These are phyloP conservation scores for Luidia sarsii DNA, from an alignment of 53 echinoderm and acorn worm species.

Conservation along the genomic window DNA sequence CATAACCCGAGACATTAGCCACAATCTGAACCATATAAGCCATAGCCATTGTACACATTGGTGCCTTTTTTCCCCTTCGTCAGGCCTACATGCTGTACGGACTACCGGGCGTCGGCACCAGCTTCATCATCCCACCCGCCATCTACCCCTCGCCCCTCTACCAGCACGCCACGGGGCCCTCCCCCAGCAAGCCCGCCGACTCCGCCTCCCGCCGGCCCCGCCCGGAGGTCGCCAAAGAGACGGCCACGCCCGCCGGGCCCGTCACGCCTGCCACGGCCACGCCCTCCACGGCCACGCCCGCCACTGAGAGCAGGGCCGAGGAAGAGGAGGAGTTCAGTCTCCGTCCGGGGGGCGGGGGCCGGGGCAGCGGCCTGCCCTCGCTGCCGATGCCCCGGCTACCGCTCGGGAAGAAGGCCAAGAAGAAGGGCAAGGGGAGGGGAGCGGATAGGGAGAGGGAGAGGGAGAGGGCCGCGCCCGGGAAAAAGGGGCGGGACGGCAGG, in stretches of 20 bases:
- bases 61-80: slow-evolving; percentile 1
- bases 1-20: background rate
- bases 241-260: too few relatives aligned
- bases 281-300: slow-evolving; percentile 3
- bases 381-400: slow-evolving; percentile 21
- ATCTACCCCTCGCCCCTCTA: slow-evolving; percentile 90
- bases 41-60: background rate
- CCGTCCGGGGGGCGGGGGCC: slow-evolving; percentile 55
- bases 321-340: slow-evolving; percentile 59
- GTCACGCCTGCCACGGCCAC: too few relatives aligned
- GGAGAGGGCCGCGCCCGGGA: slow-evolving; percentile 6
- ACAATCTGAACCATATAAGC: background rate
- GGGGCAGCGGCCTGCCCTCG: slow-evolving; percentile 10
- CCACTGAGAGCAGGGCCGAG: background rate
- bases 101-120: slow-evolving; percentile 85
- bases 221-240: background rate
- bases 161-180: slow-evolving; percentile 77
- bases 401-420: slow-evolving; percentile 57
- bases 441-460: slow-evolving; percentile 51
- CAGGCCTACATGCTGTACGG: slow-evolving; percentile 94
- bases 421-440: slow-evolving; percentile 72
- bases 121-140: slow-evolving; percentile 73
- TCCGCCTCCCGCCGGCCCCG: slow-evolving; percentile 22
- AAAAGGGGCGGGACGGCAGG: slow-evolving; percentile 12
- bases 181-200: slow-evolving; percentile 59